Conservation (phyloP, 2,797 vertebrate species). For the Lithobates pipiens region DNA sequence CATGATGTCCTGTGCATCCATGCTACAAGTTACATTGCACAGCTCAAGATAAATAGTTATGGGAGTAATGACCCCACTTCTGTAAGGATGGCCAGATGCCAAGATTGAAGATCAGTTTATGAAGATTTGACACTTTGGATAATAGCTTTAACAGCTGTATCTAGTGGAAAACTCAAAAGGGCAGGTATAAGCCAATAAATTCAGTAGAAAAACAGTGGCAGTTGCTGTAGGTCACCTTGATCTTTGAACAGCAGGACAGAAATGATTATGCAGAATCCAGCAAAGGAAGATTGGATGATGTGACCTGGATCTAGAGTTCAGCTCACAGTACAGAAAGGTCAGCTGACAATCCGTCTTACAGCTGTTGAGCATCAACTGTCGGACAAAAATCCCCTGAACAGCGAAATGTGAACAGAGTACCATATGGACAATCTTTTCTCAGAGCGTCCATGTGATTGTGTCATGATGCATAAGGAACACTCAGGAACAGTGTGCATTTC, state of each 20-base stretch:
- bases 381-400: conserved; percentile 7
- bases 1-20: no score
- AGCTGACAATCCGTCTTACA: conserved; percentile 3
- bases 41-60: no score
- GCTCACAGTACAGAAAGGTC: conserved; percentile 22
- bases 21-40: no score
- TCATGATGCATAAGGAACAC: neutral
- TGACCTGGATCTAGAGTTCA: conserved; percentile 34
- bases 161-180: no score
- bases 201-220: neutral
- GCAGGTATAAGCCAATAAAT: neutral
- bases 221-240: conserved; percentile 14
- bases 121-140: no score
- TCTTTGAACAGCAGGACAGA: neutral
- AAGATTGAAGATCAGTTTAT: no score
- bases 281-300: conserved; percentile 5
- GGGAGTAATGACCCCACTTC: no score
- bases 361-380: conserved; percentile 16
- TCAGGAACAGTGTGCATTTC: neutral
- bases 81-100: no score
- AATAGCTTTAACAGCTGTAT: no score
- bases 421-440: conserved; percentile 11
- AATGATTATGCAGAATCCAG: neutral
- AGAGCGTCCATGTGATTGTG: neutral
- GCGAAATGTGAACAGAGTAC: neutral